Conservation (phyloP, 2,888 invertebrate genomes). For the Drosophila ezoana region DNA sequence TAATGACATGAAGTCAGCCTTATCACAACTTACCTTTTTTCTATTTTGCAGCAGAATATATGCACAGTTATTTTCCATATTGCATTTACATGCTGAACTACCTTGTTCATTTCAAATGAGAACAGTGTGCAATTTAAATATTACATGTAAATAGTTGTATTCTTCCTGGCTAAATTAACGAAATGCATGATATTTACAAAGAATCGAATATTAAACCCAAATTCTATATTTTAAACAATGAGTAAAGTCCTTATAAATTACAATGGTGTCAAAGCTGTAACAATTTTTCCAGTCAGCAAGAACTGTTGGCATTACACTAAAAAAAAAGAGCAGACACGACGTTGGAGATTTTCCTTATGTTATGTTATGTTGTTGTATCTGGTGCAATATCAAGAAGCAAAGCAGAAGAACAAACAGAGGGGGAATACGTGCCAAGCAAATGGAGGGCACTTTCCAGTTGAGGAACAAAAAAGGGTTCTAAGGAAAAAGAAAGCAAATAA, state of each 20-base stretch:
- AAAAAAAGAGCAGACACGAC: slow-evolving; percentile 6
- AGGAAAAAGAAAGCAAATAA: slow-evolving; percentile 14
- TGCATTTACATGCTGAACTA: no score
- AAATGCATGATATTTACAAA: no score
- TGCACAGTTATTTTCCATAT: no score
- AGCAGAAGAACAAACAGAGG: slow-evolving; percentile 25
- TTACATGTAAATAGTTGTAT: no score
- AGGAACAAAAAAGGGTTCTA: background rate
- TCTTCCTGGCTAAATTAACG: no score
- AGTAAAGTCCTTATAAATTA: slow-evolving; percentile 14
- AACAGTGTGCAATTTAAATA: no score
- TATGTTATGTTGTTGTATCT: slow-evolving; percentile 28
- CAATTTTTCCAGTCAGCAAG: slow-evolving; percentile 23
- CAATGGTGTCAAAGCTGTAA: slow-evolving; percentile 43
- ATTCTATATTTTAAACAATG: background rate
- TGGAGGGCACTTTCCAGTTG: background rate
- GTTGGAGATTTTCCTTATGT: slow-evolving; percentile 5
- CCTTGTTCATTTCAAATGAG: no score
- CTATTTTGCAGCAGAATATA: no score
- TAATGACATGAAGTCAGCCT: no score
- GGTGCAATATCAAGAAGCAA: slow-evolving; percentile 46
- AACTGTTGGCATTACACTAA: slow-evolving; percentile 33
- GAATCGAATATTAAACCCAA: no score
- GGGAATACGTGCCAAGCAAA: slow-evolving; percentile 11
- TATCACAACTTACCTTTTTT: no score